Evolutionary conservation across 2,113 vertebrate species (phyloP).

Genomic region (Sorex fumeus): DNA sequence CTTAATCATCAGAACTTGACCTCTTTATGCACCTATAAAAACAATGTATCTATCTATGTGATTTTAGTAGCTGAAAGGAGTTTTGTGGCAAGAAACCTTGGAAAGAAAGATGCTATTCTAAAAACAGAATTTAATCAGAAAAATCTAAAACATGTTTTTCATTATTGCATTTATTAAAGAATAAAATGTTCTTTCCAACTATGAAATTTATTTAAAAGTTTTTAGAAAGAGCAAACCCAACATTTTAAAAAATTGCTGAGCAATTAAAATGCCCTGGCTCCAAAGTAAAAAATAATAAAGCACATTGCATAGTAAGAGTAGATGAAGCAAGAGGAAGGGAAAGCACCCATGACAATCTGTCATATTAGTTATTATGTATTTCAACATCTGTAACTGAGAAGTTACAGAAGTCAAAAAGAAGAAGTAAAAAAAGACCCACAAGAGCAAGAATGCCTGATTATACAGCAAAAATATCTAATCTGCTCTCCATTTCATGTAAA

Average conservation of each 20-base stretch:
- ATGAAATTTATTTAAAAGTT: slow-evolving; percentile 64
- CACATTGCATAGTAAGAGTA: slow-evolving; percentile 43
- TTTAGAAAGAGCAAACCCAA: slow-evolving; percentile 63
- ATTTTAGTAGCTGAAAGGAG: slow-evolving; percentile 31
- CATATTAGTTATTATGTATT: slow-evolving; percentile 35
- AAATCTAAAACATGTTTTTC: slow-evolving; percentile 37
- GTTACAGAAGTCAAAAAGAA: slow-evolving; percentile 74
- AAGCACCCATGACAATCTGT: slow-evolving; percentile 55
- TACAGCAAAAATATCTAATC: slow-evolving; percentile 38
- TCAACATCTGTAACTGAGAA: slow-evolving; percentile 70
- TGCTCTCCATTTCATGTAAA: slow-evolving; percentile 54
- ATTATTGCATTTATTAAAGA: slow-evolving; percentile 74
- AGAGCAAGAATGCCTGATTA: background rate
- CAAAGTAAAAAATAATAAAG: slow-evolving; percentile 20
- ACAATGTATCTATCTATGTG: background rate
- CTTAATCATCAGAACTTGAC: slow-evolving; percentile 16
- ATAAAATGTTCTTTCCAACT: slow-evolving; percentile 60
- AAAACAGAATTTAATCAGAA: slow-evolving; percentile 56
- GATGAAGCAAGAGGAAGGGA: slow-evolving; percentile 39
- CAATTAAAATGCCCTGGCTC: slow-evolving; percentile 66
- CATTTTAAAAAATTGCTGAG: slow-evolving; percentile 42
- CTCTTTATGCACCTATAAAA: slow-evolving; percentile 1
- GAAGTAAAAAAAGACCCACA: background rate
- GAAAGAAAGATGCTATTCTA: slow-evolving; percentile 53
- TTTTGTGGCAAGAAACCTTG: background rate